Conservation (phyloP, 2,113 vertebrate species). For the Tragelaphus strepsiceros region DNA sequence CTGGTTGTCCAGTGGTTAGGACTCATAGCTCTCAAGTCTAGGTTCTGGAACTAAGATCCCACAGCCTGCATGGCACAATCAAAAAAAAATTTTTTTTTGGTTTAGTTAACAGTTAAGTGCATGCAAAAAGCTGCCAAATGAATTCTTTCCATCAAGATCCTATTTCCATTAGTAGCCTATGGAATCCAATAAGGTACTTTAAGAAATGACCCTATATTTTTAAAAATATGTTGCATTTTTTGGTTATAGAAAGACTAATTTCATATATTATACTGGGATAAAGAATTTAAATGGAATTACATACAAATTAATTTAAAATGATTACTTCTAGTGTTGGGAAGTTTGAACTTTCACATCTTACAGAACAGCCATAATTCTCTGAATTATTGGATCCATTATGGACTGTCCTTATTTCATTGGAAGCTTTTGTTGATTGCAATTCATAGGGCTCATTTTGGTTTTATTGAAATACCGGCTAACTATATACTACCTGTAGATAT, state of each 20-base stretch:
- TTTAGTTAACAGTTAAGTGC: slow-evolving; percentile 71
- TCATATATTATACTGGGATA: slow-evolving; percentile 79
- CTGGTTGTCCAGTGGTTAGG: background rate
- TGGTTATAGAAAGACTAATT: slow-evolving; percentile 84
- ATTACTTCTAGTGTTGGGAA: slow-evolving; percentile 67
- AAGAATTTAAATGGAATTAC: slow-evolving; percentile 75
- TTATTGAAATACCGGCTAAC: slow-evolving; percentile 50
- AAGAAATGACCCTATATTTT: slow-evolving; percentile 76
- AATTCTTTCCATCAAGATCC: slow-evolving; percentile 76
- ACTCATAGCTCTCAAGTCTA: background rate
- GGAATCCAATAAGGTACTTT: slow-evolving; percentile 72
- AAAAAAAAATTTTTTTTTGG: background rate
- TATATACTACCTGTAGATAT: slow-evolving; percentile 57
- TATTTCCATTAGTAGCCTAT: slow-evolving; percentile 66
- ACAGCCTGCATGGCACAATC: background rate
- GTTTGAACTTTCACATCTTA: slow-evolving; percentile 76
- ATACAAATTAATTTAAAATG: slow-evolving; percentile 74
- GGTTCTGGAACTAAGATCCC: fast-evolving
- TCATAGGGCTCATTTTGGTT: slow-evolving; percentile 66
- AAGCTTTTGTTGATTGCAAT: slow-evolving; percentile 64
- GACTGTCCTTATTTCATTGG: slow-evolving; percentile 54
- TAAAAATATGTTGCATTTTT: slow-evolving; percentile 77
- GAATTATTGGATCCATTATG: slow-evolving; percentile 57
- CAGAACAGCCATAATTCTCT: slow-evolving; percentile 75
- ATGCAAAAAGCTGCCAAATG: slow-evolving; percentile 80